Percentiles rank a stretch among this genome's conserved stretches.
Evolutionary conservation across 2,113 vertebrate species (phyloP).

Genomic region (Poecile atricapillus): DNA sequence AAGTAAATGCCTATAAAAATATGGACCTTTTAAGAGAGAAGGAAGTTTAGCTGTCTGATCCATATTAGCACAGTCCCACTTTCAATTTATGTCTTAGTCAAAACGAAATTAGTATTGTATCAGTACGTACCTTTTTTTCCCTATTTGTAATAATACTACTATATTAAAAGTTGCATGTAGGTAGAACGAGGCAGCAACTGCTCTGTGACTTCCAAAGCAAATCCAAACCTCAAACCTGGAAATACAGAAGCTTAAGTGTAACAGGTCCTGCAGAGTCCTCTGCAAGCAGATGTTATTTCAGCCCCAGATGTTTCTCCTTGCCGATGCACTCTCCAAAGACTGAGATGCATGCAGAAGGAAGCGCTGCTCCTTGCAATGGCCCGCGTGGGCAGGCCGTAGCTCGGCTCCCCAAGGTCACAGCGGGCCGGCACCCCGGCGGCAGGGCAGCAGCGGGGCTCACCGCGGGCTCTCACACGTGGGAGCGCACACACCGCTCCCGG

Average conservation of each 20-base stretch:
- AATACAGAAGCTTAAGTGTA: background rate
- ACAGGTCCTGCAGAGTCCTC: background rate
- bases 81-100: background rate
- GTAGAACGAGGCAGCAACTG: background rate
- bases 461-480: background rate
- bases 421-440: background rate
- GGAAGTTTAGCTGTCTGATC: background rate
- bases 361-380: rapidly evolving
- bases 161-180: background rate
- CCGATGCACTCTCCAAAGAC: rapidly evolving
- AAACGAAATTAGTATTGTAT: background rate
- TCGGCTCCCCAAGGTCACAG: background rate
- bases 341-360: rapidly evolving
- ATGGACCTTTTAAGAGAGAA: background rate
- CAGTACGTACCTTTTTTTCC: background rate
- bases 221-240: background rate
- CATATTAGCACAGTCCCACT: background rate
- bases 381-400: background rate
- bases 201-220: background rate
- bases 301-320: background rate
- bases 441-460: background rate
- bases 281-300: background rate
- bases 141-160: background rate
- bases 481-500: rapidly evolving
- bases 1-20: background rate